A percentile compares a stretch with the other conserved stretches of the same genome.
These are phyloP conservation scores for Lacanobia wlatinum DNA, from an alignment of 2,888 invertebrate genomes.

Conservation along the genomic window DNA sequence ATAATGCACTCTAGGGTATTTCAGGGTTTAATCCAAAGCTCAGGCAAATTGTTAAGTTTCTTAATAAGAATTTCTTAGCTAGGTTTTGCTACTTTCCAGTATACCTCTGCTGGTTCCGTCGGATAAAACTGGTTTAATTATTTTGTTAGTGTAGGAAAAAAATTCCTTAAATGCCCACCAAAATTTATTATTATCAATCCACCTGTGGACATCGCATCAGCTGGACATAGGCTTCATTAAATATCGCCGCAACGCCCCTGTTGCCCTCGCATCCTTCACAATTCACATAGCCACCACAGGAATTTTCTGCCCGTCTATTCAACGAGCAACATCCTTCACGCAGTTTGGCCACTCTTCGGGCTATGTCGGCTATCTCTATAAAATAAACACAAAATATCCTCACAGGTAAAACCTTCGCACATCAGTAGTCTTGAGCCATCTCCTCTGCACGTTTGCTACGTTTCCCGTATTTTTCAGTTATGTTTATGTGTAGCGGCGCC, in stretches of 20 bases:
- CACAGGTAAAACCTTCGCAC: conserved; percentile 24
- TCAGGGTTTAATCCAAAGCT: not conserved
- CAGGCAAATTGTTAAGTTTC: not conserved
- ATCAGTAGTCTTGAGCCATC: conserved; percentile 36
- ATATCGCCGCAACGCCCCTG: not conserved
- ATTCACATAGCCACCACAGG: not conserved
- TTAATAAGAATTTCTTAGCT: not conserved
- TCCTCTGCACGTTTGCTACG: conserved; percentile 51
- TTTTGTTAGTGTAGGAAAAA: not conserved
- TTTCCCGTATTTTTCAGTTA: conserved; percentile 69
- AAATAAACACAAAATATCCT: conserved; percentile 5
- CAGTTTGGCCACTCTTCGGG: not conserved
- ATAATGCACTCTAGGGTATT: not conserved
- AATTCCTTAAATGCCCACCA: too few species aligned
- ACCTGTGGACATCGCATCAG: not conserved
- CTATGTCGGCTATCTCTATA: not conserved
- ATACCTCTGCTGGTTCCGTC: not conserved
- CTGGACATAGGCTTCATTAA: not conserved
- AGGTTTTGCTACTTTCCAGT: too few species aligned
- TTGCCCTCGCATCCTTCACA: not conserved
- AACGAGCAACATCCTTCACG: not conserved
- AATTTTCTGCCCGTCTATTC: not conserved
- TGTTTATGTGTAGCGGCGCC: conserved; percentile 58
- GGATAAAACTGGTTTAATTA: not conserved
- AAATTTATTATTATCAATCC: not conserved